These are phyloP conservation scores for Pseudococcus jackbeardsleyi DNA, from an alignment of 2,888 invertebrate species.

Conservation along the genomic window DNA sequence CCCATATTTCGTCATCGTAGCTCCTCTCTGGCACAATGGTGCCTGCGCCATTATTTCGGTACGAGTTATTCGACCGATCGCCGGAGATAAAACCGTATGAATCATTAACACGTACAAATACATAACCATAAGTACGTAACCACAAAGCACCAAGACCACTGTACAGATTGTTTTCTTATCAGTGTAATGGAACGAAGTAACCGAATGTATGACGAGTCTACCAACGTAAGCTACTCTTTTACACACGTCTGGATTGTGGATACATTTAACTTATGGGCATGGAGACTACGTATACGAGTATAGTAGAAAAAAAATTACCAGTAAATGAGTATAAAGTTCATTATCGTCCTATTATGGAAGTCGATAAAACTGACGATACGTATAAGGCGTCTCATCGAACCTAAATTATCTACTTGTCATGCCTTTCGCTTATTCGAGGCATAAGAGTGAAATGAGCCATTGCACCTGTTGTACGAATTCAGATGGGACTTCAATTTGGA, in stretches of 20 bases:
- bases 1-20: not conserved
- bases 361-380: not conserved
- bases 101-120: not conserved
- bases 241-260: not conserved
- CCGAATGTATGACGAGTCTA: not conserved
- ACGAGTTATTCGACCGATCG: not conserved
- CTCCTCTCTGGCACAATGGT: not conserved
- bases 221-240: not conserved
- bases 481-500: no score
- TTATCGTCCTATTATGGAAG: slow-evolving; percentile 35
- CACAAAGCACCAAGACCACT: not conserved
- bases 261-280: not conserved
- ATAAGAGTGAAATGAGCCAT: not conserved
- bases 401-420: slow-evolving; percentile 32
- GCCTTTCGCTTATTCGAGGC: slow-evolving; percentile 2
- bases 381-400: slow-evolving; percentile 15
- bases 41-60: not conserved
- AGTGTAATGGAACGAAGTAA: not conserved
- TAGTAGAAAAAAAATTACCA: not conserved
- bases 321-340: not conserved
- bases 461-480: not conserved
- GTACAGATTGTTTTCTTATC: not conserved
- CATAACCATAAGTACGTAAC: not conserved
- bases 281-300: not conserved
- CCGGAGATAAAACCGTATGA: not conserved